A percentile compares a stretch with the other conserved stretches of the same genome.
Conservation (phyloP, 2,113 vertebrate species). For the Meriones unguiculatus region DNA sequence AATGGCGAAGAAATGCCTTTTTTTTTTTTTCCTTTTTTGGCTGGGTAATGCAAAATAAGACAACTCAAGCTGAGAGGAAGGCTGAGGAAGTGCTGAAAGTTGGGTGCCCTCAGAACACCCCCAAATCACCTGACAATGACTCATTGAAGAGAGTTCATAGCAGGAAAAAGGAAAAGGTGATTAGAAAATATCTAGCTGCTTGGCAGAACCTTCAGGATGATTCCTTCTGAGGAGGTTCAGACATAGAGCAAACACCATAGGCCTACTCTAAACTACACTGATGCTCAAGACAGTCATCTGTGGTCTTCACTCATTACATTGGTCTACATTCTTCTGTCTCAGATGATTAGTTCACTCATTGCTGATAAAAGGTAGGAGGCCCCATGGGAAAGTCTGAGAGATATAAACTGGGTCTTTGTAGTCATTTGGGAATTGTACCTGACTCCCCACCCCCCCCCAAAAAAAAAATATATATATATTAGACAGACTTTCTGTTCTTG, state of each 20-base stretch:
- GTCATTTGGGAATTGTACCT: constrained; percentile 19
- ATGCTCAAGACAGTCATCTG: neutral
- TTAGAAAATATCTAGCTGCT: neutral
- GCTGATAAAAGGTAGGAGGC: neutral
- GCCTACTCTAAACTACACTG: neutral
- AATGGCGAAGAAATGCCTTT: neutral
- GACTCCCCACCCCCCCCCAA: neutral
- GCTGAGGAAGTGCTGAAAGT: neutral
- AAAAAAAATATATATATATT: neutral
- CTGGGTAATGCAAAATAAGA: neutral
- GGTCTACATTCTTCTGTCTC: neutral
- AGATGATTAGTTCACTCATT: neutral
- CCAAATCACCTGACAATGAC: neutral
- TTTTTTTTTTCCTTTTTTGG: neutral
- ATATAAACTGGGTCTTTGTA: neutral
- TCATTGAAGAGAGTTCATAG: neutral
- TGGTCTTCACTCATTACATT: neutral
- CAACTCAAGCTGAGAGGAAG: neutral
- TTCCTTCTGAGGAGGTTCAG: neutral
- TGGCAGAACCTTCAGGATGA: neutral
- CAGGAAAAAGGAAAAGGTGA: neutral
- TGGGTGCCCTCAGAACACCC: neutral
- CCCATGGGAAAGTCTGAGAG: neutral
- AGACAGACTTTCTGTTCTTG: neutral
- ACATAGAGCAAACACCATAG: neutral